These are phyloP conservation scores for Pseudocheirus occidentalis DNA, from an alignment of 2,797 vertebrate species.

Conservation along the genomic window DNA sequence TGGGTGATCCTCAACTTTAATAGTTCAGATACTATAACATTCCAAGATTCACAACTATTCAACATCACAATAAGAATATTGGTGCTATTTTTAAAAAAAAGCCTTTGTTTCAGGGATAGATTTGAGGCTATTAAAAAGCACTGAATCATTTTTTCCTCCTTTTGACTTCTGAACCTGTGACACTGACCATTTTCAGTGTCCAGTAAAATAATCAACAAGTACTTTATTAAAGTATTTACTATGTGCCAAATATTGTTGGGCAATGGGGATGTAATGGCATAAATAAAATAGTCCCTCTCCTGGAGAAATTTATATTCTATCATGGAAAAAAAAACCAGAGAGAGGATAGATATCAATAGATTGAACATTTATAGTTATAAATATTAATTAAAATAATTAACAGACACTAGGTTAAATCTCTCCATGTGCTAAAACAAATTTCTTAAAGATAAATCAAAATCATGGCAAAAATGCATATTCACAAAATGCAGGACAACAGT, in stretches of 20 bases:
- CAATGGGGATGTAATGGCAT: background rate
- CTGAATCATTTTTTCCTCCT: background rate
- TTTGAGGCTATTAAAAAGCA: background rate
- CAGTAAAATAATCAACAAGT: background rate
- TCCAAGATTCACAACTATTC: background rate
- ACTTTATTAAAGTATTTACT: background rate
- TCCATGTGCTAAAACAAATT: background rate
- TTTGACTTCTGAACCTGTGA: background rate
- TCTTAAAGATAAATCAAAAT: background rate
- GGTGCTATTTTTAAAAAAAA: background rate
- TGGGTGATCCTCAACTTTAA: background rate
- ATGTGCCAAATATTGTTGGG: background rate
- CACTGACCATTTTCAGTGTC: background rate
- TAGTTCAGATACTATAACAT: background rate
- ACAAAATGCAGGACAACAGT: background rate
- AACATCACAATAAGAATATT: background rate
- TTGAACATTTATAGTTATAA: background rate
- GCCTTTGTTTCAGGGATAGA: background rate
- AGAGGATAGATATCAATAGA: no score
- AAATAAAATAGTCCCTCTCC: background rate
- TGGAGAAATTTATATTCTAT: background rate
- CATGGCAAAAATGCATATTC: background rate
- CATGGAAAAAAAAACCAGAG: background rate
- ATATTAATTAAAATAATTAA: background rate
- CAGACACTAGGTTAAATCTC: background rate